These are phyloP conservation scores for Eristalinus aeneus DNA, from an alignment of 2,888 invertebrate genomes.

Conservation along the genomic window DNA sequence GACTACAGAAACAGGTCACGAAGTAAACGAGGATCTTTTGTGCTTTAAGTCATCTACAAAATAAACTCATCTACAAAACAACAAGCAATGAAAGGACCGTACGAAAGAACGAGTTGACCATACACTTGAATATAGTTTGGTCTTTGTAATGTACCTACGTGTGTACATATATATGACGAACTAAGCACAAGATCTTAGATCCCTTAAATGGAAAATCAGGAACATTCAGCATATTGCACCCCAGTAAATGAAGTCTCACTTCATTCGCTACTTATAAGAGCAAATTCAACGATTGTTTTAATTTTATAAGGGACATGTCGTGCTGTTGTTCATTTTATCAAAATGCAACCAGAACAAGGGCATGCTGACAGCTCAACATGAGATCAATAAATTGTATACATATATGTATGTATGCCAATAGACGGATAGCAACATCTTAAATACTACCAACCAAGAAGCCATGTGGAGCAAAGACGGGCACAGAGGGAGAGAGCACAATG, in stretches of 20 bases:
- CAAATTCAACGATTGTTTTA: background rate
- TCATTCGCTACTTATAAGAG: background rate
- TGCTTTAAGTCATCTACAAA: conserved; percentile 58
- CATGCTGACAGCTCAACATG: conserved; percentile 32
- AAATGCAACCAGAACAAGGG: conserved; percentile 18
- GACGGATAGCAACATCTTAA: conserved; percentile 31
- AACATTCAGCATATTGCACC: background rate
- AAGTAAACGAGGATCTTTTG: conserved; percentile 64
- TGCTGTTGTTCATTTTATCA: conserved; percentile 12
- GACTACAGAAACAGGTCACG: conserved; percentile 59
- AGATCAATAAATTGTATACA: conserved; percentile 51
- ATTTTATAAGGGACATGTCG: conserved; percentile 10
- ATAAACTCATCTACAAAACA: conserved; percentile 39
- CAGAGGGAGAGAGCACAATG: conserved; percentile 43
- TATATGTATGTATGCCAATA: conserved; percentile 24
- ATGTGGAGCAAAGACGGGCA: conserved; percentile 27
- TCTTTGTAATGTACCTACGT: background rate
- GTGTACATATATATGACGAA: background rate
- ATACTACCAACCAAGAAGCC: conserved; percentile 38
- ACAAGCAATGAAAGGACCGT: conserved; percentile 33
- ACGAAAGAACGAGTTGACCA: background rate
- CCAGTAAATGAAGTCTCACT: background rate
- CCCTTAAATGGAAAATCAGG: background rate
- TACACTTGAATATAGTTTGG: background rate
- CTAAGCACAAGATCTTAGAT: background rate